Evolutionary conservation across 2,113 vertebrate genomes (phyloP).

Genomic region (Ranitomeya imitator): DNA sequence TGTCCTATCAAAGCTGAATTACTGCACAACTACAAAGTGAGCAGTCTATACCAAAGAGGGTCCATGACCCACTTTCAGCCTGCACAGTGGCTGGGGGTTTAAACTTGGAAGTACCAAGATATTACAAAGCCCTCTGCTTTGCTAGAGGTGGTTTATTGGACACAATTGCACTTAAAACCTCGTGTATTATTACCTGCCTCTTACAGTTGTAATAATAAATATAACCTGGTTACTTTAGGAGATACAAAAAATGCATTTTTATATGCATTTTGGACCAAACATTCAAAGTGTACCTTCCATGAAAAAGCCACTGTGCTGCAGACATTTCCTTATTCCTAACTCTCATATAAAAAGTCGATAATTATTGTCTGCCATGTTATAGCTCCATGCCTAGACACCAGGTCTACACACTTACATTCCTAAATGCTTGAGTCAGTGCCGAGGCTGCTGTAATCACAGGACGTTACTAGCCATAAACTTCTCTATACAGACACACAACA

Average conservation of each 20-base stretch:
- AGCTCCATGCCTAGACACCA: no score
- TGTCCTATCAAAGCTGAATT: not conserved
- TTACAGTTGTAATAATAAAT: not conserved
- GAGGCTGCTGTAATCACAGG: not conserved
- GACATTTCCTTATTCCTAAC: not conserved
- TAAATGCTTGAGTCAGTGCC: not conserved
- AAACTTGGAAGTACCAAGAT: not conserved
- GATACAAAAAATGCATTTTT: not conserved
- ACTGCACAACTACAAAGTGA: not conserved
- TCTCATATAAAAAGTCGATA: no score
- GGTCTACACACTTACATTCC: no score
- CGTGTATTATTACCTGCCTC: not conserved
- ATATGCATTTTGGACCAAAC: not conserved
- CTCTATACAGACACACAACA: not conserved
- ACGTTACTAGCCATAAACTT: not conserved
- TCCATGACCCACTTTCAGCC: not conserved
- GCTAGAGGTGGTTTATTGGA: not conserved
- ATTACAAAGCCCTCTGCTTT: slow-evolving; percentile 6
- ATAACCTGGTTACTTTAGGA: not conserved
- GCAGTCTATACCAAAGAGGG: not conserved
- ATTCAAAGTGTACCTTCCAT: not conserved
- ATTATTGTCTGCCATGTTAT: no score
- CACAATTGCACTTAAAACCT: not conserved
- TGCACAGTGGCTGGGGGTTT: not conserved
- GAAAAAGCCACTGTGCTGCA: not conserved